These are phyloP conservation scores for Spialia ferax DNA, from an alignment of 2,888 invertebrate genomes.

Conservation along the genomic window DNA sequence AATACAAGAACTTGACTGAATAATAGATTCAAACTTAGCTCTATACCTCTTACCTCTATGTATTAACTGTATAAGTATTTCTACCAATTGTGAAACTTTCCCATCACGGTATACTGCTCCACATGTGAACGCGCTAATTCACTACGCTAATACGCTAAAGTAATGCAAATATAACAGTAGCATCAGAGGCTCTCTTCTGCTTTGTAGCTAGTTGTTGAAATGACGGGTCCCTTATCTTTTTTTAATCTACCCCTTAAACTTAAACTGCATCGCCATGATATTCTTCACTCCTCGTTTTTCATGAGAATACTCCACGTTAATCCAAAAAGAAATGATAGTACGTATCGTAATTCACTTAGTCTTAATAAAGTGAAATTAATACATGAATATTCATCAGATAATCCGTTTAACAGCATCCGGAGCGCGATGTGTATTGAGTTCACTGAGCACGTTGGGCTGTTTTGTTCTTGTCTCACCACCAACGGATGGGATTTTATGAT, in stretches of 20 bases:
- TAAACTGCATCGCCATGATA: neutral
- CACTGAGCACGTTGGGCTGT: constrained; percentile 23
- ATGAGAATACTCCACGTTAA: neutral
- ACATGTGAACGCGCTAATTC: too few species aligned
- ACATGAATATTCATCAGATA: constrained; percentile 39
- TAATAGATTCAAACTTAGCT: too few species aligned
- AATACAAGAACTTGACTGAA: too few species aligned
- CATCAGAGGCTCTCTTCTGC: too few species aligned
- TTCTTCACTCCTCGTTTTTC: neutral
- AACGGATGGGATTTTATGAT: neutral
- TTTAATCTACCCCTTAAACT: neutral
- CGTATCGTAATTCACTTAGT: constrained; percentile 33
- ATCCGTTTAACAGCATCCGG: constrained; percentile 36
- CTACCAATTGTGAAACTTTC: too few species aligned
- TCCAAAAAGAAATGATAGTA: constrained; percentile 20
- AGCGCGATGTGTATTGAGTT: constrained; percentile 28
- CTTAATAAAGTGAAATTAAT: constrained; percentile 34
- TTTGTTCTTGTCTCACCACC: neutral
- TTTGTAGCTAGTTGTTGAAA: too few species aligned
- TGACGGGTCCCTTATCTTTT: too few species aligned
- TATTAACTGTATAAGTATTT: too few species aligned
- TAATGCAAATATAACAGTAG: too few species aligned
- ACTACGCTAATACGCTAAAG: too few species aligned
- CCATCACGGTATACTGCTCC: too few species aligned
- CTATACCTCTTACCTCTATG: too few species aligned